Evolutionary conservation across 2,797 vertebrate species (phyloP).

Genomic region (Sphaeramia orbicularis): DNA sequence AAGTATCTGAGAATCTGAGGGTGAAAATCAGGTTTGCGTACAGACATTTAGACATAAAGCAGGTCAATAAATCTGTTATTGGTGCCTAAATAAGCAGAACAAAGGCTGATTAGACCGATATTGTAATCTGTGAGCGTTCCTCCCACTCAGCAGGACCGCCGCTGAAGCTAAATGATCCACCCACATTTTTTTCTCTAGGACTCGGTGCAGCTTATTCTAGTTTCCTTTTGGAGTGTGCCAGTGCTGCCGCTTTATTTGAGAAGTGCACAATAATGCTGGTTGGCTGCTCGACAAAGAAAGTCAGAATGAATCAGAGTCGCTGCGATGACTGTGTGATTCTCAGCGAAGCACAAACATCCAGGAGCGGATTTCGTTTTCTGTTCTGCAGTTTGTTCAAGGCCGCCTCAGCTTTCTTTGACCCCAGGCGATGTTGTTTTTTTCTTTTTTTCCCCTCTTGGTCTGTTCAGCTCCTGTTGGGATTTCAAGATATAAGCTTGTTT

Average conservation of each 20-base stretch:
- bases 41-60: conserved; percentile 17
- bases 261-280: conserved; percentile 20
- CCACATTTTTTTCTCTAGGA: conserved; percentile 61
- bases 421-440: neutral
- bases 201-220: conserved; percentile 31
- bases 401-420: neutral
- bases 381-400: conserved; percentile 1
- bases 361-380: neutral
- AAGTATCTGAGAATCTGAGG: too few relatives aligned
- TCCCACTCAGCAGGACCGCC: conserved; percentile 54
- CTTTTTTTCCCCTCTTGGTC: too few relatives aligned
- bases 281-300: conserved; percentile 31
- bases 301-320: conserved; percentile 10
- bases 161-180: conserved; percentile 54
- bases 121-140: conserved; percentile 47
- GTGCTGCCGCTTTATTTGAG: conserved; percentile 26
- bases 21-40: too few relatives aligned
- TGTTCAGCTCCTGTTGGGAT: too few relatives aligned
- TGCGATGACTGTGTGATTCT: conserved; percentile 18
- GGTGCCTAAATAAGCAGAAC: conserved; percentile 40
- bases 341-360: neutral
- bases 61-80: conserved; percentile 13
- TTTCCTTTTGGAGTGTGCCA: conserved; percentile 33
- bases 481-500: too few relatives aligned
- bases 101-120: conserved; percentile 51